These are phyloP conservation scores for Amphipyra tragopoginis DNA, from an alignment of 2,888 invertebrate species.

Conservation along the genomic window DNA sequence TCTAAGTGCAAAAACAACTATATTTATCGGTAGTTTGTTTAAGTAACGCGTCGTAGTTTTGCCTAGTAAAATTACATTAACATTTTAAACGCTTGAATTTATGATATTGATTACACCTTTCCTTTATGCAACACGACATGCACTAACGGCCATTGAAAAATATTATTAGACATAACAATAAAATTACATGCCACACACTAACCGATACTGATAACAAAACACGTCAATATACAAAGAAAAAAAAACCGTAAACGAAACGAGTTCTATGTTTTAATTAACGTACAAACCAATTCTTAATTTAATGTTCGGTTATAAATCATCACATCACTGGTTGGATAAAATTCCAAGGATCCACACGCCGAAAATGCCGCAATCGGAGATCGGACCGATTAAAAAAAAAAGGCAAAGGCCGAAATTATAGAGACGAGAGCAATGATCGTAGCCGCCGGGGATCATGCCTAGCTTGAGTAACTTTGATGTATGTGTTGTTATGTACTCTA, in stretches of 20 bases:
- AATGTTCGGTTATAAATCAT: slow-evolving; percentile 69
- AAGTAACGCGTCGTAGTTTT: slow-evolving; percentile 17
- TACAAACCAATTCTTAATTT: slow-evolving; percentile 63
- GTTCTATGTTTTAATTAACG: slow-evolving; percentile 63
- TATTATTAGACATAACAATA: slow-evolving; percentile 16
- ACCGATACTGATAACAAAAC: slow-evolving; percentile 1
- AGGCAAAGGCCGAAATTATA: slow-evolving; percentile 71
- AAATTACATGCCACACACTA: slow-evolving; percentile 13
- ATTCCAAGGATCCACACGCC: slow-evolving; percentile 67
- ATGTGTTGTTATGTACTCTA: slow-evolving; percentile 36
- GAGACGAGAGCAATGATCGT: slow-evolving; percentile 69
- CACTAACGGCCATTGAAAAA: slow-evolving; percentile 10
- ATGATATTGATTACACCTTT: slow-evolving; percentile 31
- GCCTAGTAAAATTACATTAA: slow-evolving; percentile 27
- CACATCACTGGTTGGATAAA: slow-evolving; percentile 67
- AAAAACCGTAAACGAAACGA: slow-evolving; percentile 28
- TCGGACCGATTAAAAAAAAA: slow-evolving; percentile 74
- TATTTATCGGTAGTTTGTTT: slow-evolving; percentile 17
- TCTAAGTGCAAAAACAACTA: background rate
- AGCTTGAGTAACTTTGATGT: slow-evolving; percentile 56
- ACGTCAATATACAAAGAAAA: slow-evolving; percentile 8
- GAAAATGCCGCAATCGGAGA: slow-evolving; percentile 74
- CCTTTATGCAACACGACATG: slow-evolving; percentile 3
- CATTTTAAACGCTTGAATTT: slow-evolving; percentile 32
- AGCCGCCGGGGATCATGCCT: slow-evolving; percentile 64